These are phyloP conservation scores for Chaenodraco wilsoni DNA, from an alignment of 2,797 vertebrate species.

Conservation along the genomic window DNA sequence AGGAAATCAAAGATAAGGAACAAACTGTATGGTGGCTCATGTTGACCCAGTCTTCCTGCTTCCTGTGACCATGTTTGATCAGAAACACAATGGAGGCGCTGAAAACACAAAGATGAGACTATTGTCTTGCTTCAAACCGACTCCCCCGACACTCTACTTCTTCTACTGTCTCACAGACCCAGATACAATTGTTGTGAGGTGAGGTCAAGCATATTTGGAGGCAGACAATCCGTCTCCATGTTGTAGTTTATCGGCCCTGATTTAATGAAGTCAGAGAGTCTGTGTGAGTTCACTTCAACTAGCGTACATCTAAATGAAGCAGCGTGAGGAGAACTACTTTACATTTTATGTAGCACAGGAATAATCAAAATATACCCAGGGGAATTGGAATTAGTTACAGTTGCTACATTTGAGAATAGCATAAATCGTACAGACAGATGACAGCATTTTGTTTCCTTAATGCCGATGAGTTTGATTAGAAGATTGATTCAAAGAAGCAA, in stretches of 20 bases:
- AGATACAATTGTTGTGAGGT: constrained; percentile 29
- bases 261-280: neutral
- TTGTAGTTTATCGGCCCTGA: constrained; percentile 28
- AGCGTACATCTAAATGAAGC: neutral
- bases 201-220: constrained; percentile 39
- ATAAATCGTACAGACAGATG: neutral
- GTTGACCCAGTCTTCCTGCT: constrained; percentile 5
- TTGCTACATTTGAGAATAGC: too few relatives aligned
- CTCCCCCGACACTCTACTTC: constrained; percentile 25
- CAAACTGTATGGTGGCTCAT: neutral
- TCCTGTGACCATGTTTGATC: constrained; percentile 29
- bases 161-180: constrained; percentile 32
- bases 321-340: neutral
- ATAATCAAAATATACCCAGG: neutral
- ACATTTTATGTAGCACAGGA: neutral
- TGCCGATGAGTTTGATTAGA: too few relatives aligned
- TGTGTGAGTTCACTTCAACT: neutral
- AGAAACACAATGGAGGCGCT: neutral
- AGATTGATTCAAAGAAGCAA: too few relatives aligned
- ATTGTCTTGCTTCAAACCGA: constrained; percentile 42
- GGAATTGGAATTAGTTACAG: too few relatives aligned
- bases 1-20: constrained; percentile 25
- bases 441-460: too few relatives aligned
- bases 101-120: constrained; percentile 36
- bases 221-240: constrained; percentile 23